Percentiles rank a stretch among this genome's conserved stretches.
Conservation (phyloP, 1,140 invertebrate species). For the Caenorhabditis latens region DNA sequence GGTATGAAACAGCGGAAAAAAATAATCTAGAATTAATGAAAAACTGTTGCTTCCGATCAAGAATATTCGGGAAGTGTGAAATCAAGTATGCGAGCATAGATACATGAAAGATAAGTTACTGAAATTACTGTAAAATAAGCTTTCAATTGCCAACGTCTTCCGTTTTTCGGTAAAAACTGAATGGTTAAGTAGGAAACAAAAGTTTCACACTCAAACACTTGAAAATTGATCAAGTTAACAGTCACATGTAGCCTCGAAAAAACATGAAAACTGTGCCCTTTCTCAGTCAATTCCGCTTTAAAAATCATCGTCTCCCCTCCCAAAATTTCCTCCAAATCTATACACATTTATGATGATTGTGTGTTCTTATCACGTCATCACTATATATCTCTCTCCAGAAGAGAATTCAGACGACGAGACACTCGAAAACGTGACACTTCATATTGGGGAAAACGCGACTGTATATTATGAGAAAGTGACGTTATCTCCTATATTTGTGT, state of each 20-base stretch:
- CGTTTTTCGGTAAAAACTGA: too few relatives aligned
- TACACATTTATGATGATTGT: not conserved
- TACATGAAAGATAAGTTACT: too few relatives aligned
- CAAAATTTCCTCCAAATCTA: not conserved
- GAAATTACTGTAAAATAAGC: too few relatives aligned
- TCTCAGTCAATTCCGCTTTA: not conserved
- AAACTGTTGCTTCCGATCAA: too few relatives aligned
- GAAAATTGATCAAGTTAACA: not conserved
- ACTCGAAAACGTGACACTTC: not conserved
- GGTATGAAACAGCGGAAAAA: too few relatives aligned
- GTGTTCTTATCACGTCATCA: slow-evolving; percentile 47
- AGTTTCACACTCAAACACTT: too few relatives aligned
- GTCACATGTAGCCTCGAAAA: not conserved
- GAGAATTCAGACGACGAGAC: slow-evolving; percentile 25
- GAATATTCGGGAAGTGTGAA: too few relatives aligned
- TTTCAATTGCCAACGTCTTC: too few relatives aligned
- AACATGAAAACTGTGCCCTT: not conserved
- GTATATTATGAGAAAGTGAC: slow-evolving; percentile 7
- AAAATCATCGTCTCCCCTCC: not conserved
- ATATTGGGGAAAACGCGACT: not conserved
- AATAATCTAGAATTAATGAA: too few relatives aligned
- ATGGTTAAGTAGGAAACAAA: too few relatives aligned
- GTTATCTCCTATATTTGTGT: not conserved
- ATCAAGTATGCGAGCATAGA: too few relatives aligned
- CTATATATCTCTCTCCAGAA: too few relatives aligned